Evolutionary conservation across 2,113 vertebrate species (phyloP).

Genomic region (Cheirogaleus medius): DNA sequence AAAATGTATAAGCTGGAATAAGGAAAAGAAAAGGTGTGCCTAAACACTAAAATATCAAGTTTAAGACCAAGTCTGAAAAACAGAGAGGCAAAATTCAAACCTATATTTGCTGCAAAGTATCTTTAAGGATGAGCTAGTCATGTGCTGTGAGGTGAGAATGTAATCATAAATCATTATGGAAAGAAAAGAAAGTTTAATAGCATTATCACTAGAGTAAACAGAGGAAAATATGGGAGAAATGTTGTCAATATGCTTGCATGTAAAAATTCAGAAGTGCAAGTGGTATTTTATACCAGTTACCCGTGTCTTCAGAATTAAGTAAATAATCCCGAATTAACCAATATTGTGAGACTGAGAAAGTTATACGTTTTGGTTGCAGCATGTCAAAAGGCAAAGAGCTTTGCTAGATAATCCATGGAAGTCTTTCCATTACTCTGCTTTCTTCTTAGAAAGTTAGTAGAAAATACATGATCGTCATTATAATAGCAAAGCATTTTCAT

Average conservation of each 20-base stretch:
- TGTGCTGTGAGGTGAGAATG: neutral
- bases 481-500: conserved; percentile 16
- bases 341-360: neutral
- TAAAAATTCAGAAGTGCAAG: neutral
- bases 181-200: neutral
- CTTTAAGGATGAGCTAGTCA: neutral
- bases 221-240: neutral
- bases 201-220: neutral
- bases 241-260: neutral
- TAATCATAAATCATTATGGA: neutral
- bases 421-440: neutral
- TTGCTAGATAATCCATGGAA: neutral
- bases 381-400: neutral
- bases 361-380: neutral
- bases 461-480: neutral
- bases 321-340: neutral
- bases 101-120: neutral
- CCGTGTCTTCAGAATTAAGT: neutral
- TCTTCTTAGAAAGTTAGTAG: neutral
- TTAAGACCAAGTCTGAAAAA: neutral
- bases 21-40: neutral
- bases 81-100: neutral
- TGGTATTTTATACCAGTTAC: neutral
- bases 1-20: neutral
- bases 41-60: neutral